Conservation (phyloP, 1,140 invertebrate species). For the Penaeus vannamei region DNA sequence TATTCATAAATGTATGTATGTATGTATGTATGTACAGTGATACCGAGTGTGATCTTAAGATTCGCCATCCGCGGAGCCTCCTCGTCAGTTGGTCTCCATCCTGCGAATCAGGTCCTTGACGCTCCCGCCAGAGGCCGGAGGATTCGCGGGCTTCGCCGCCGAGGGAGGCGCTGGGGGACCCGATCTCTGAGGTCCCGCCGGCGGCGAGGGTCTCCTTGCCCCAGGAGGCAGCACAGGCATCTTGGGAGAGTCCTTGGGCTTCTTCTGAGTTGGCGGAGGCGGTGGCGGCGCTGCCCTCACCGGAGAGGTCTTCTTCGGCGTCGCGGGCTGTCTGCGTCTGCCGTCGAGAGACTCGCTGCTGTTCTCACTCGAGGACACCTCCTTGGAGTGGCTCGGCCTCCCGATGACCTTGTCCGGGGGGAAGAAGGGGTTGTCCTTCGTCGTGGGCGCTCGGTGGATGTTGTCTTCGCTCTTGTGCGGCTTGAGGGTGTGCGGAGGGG, state of each 20-base stretch:
- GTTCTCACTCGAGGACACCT: not conserved
- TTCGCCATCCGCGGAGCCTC: no score
- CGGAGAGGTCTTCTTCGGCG: not conserved
- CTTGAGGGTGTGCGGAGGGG: slow-evolving; percentile 31
- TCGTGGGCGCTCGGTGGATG: not conserved
- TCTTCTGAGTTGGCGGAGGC: not conserved
- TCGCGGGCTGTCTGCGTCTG: not conserved
- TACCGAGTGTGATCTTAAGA: no score
- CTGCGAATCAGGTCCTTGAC: no score
- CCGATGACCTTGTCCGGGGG: not conserved
- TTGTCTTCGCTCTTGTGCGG: slow-evolving; percentile 59
- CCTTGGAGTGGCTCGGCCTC: not conserved
- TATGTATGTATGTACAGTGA: not conserved
- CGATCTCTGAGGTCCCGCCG: not conserved
- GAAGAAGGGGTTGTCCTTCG: not conserved
- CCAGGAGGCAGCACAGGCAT: no score
- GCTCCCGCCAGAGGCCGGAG: no score
- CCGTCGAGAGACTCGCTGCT: not conserved
- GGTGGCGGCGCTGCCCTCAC: not conserved
- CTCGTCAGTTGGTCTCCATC: no score
- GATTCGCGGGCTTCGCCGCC: no score
- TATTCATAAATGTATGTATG: not conserved
- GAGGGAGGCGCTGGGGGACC: no score
- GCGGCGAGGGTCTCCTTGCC: not conserved
- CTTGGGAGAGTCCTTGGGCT: not conserved